phyloP scores from a whole-genome alignment of 2,888 invertebrate genomes.

The Spodoptera littoralis region DNA sequence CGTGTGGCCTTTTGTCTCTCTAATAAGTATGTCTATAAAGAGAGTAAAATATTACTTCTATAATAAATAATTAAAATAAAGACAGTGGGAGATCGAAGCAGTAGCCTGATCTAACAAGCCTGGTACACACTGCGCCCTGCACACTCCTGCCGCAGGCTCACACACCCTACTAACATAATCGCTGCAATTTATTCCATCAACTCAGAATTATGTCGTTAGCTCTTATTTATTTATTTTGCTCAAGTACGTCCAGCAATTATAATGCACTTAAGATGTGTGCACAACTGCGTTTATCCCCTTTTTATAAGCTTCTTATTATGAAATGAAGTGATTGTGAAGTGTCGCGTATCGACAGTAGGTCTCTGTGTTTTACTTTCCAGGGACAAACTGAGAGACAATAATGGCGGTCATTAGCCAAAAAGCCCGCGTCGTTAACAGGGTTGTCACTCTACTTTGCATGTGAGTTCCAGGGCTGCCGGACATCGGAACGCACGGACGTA shows the following conservation, averaged over 20 bases:
- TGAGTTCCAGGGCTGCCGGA: conserved; percentile 36
- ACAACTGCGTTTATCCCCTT: conserved; percentile 60
- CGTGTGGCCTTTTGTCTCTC: too few species aligned
- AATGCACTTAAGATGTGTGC: conserved; percentile 72
- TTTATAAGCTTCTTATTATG: conserved; percentile 62
- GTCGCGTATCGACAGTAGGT: conserved; percentile 57
- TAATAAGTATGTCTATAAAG: too few species aligned
- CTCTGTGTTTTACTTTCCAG: conserved; percentile 64
- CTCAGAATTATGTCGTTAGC: conserved; percentile 74
- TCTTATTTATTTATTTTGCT: conserved; percentile 70
- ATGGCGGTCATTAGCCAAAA: conserved; percentile 67
- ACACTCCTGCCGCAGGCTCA: conserved; percentile 50
- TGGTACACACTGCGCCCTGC: background rate
- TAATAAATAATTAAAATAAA: too few species aligned
- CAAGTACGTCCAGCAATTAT: conserved; percentile 72
- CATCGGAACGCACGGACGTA: conserved; percentile 26
- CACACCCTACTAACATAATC: conserved; percentile 64
- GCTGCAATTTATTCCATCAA: conserved; percentile 72
- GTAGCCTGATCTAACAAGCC: background rate
- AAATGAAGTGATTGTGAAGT: conserved; percentile 65
- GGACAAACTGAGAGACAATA: conserved; percentile 47
- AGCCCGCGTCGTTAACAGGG: conserved; percentile 67
- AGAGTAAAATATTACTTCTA: too few species aligned
- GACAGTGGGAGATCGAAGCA: too few species aligned
- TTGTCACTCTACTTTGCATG: conserved; percentile 56